Percentiles rank a stretch among this genome's conserved stretches.
These are phyloP conservation scores for Aythya baeri DNA, from an alignment of 2,113 vertebrate genomes.

Conservation along the genomic window DNA sequence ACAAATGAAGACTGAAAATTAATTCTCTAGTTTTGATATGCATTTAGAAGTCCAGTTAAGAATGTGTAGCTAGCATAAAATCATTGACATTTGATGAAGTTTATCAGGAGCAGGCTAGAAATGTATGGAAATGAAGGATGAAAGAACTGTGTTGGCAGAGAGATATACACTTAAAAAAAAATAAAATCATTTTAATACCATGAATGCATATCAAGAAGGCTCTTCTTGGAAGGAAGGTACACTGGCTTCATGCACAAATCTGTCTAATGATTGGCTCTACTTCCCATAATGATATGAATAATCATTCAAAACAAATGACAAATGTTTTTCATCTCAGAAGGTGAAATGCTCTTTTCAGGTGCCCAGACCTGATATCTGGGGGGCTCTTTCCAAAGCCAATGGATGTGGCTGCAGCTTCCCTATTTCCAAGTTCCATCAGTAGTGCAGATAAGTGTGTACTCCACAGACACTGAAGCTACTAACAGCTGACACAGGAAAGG, in stretches of 20 bases:
- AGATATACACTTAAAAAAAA: neutral
- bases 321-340: neutral
- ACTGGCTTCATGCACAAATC: neutral
- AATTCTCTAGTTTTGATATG: neutral
- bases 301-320: neutral
- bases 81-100: neutral
- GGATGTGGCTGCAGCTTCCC: neutral
- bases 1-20: neutral
- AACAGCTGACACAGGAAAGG: neutral
- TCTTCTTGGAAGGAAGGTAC: neutral
- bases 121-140: neutral
- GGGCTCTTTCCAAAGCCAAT: neutral
- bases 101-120: neutral
- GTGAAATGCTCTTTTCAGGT: neutral
- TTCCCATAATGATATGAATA: neutral
- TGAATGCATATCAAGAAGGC: neutral
- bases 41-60: neutral
- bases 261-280: neutral
- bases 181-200: neutral
- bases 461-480: neutral
- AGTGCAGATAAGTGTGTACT: neutral
- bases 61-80: neutral
- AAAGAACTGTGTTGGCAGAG: neutral
- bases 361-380: neutral
- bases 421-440: neutral